Percentiles rank a stretch among this genome's conserved stretches.
phyloP scores from a whole-genome alignment of 2,113 vertebrate genomes.

The Lutjanus erythropterus region DNA sequence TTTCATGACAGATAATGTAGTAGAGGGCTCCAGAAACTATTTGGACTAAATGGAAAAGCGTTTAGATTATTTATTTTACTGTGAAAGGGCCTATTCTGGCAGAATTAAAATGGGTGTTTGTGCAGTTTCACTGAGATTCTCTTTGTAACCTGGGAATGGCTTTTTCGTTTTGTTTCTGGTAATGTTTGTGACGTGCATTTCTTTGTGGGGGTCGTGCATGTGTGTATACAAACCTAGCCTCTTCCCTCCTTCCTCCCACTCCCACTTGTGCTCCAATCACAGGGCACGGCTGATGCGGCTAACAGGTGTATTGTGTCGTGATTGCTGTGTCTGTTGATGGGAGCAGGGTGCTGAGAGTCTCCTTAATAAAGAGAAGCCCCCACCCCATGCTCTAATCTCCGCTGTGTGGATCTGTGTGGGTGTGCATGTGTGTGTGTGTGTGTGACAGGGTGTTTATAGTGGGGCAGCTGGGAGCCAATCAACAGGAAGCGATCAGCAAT shows the following conservation, averaged over 20 bases:
- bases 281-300: constrained; percentile 54
- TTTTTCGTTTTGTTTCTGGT: constrained; percentile 16
- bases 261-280: constrained; percentile 70
- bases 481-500: constrained; percentile 74
- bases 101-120: constrained; percentile 32
- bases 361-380: constrained; percentile 68
- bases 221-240: constrained; percentile 17
- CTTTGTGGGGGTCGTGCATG: constrained; percentile 9
- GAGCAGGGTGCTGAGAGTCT: constrained; percentile 55
- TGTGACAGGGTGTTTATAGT: background rate
- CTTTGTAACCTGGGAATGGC: constrained; percentile 1
- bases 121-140: background rate
- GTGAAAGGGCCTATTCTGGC: constrained; percentile 19
- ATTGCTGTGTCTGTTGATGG: constrained; percentile 76
- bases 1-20: constrained; percentile 45
- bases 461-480: constrained; percentile 78
- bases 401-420: constrained; percentile 14
- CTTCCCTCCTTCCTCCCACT: constrained; percentile 39
- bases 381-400: constrained; percentile 15
- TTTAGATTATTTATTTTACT: constrained; percentile 40
- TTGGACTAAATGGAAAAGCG: constrained; percentile 28
- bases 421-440: constrained; percentile 5
- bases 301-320: constrained; percentile 78
- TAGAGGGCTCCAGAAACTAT: constrained; percentile 28
- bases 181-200: constrained; percentile 10